Evolutionary conservation across 2,113 vertebrate species (phyloP).

Genomic region (Castor canadensis): DNA sequence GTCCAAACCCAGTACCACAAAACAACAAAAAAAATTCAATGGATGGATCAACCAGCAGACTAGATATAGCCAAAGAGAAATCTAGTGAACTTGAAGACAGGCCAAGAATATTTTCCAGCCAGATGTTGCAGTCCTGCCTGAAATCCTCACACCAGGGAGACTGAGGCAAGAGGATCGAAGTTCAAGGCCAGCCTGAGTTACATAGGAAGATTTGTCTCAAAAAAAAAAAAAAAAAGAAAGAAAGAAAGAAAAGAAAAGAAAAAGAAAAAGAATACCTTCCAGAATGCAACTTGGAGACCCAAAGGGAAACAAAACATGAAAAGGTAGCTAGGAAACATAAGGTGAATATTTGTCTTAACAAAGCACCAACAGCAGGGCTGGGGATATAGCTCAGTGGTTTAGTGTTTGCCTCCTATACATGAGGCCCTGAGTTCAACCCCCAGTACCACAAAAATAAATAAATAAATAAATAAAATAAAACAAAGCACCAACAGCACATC

Average conservation of each 20-base stretch:
- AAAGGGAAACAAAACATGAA: not conserved
- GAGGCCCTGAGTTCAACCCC: no score
- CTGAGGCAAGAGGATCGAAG: not conserved
- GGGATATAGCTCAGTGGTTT: no score
- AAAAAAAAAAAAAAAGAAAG: no score
- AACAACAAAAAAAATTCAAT: no score
- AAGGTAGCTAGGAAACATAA: not conserved
- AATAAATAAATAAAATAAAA: no score
- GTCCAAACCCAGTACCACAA: no score
- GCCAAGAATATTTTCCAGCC: not conserved
- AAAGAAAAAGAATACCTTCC: not conserved
- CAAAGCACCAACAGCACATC: not conserved
- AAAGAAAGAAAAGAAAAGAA: no score
- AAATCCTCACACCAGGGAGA: not conserved
- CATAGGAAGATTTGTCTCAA: not conserved
- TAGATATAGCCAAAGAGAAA: not conserved
- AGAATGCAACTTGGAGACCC: not conserved
- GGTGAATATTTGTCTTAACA: not conserved
- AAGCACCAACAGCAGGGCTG: no score
- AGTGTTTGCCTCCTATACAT: no score
- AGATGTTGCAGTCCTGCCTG: not conserved
- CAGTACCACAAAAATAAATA: no score
- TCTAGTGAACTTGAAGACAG: not conserved
- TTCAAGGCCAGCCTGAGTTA: not conserved
- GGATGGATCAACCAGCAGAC: not conserved